Percentiles rank a stretch among this genome's conserved stretches.
Conservation (phyloP, 2,888 invertebrate genomes). For the Andrena flavipes region DNA sequence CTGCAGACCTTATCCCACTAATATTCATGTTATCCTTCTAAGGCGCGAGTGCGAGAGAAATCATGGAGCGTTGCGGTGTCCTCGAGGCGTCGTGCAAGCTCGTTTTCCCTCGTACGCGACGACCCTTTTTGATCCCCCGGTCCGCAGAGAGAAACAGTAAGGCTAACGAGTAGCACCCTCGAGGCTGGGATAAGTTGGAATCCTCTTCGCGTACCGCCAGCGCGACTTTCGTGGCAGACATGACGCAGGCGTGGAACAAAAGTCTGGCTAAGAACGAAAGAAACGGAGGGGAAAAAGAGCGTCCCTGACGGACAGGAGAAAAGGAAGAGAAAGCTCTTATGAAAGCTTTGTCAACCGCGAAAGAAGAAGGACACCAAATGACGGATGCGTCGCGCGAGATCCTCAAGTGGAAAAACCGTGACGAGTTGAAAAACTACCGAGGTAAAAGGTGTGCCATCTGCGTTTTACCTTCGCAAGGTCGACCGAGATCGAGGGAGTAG, state of each 20-base stretch:
- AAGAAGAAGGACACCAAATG: background rate
- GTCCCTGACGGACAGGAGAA: background rate
- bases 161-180: conserved; percentile 73
- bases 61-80: conserved; percentile 1
- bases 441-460: background rate
- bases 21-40: no score
- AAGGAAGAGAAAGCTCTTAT: background rate
- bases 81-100: conserved; percentile 26
- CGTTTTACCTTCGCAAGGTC: background rate
- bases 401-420: no score
- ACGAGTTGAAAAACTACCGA: no score
- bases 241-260: background rate
- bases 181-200: conserved; percentile 56
- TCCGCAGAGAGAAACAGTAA: conserved; percentile 61
- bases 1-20: no score
- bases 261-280: background rate
- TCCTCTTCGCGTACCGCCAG: conserved; percentile 32
- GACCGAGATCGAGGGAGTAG: background rate
- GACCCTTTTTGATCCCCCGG: conserved; percentile 38
- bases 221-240: conserved; percentile 31
- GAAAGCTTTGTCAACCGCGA: background rate
- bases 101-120: conserved; percentile 1
- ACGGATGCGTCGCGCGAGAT: background rate
- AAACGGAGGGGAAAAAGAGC: background rate
- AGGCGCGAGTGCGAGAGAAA: background rate